Evolutionary conservation across 1,140 invertebrate genomes (phyloP).

Genomic region (Caenorhabditis inopinata): DNA sequence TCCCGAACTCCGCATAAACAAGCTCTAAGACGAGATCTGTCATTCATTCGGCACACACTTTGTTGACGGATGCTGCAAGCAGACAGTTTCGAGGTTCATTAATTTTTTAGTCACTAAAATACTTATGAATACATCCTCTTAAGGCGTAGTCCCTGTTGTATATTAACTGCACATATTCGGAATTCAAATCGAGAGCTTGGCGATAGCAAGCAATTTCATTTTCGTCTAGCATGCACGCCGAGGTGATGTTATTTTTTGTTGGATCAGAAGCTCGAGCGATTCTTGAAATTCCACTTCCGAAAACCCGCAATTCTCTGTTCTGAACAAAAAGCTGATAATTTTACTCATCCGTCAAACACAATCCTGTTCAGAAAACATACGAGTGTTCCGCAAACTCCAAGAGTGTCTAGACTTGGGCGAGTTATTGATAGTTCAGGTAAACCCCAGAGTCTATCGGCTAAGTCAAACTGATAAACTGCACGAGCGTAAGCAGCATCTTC

Average conservation of each 20-base stretch:
- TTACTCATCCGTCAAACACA: background rate
- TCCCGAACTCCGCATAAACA: conserved; percentile 27
- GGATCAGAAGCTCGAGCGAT: background rate
- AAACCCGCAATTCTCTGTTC: background rate
- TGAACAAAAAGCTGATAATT: background rate
- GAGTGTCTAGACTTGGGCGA: conserved; percentile 30
- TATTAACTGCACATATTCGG: conserved; percentile 34
- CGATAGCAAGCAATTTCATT: conserved; percentile 36
- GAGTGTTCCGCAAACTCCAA: conserved; percentile 18
- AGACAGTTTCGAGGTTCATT: background rate
- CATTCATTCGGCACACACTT: conserved; percentile 14
- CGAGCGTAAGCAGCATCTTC: conserved; percentile 36
- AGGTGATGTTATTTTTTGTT: conserved; percentile 25
- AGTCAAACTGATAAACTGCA: conserved; percentile 4
- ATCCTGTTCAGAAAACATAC: background rate
- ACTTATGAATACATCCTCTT: conserved; percentile 33
- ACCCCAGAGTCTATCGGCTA: conserved; percentile 36
- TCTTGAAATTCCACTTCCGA: conserved; percentile 12
- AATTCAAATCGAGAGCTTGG: conserved; percentile 32
- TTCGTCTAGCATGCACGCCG: conserved; percentile 33
- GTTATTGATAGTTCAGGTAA: conserved; percentile 24
- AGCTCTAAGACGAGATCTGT: conserved; percentile 2
- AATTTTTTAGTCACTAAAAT: background rate
- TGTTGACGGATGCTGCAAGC: background rate
- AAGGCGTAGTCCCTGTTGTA: conserved; percentile 38